phyloP scores from a whole-genome alignment of 37 sponge, comb jelly and placozoan species.

The Cliona cf. orientalis region DNA sequence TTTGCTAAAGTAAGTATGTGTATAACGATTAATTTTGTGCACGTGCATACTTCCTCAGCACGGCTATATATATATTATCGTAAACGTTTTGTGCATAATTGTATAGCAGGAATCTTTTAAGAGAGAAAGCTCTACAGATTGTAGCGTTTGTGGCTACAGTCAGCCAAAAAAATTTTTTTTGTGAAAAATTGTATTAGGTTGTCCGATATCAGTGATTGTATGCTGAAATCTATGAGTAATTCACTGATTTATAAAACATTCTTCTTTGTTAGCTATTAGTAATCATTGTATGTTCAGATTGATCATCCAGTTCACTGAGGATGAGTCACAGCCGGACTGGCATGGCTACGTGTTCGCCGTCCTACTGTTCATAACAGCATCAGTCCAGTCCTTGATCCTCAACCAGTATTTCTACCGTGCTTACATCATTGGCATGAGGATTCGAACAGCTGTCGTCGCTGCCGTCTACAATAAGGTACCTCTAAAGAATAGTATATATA shows the following conservation, averaged over 20 bases:
- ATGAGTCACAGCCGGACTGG: conserved; percentile 66
- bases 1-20: conserved; percentile 75
- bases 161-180: too few relatives aligned
- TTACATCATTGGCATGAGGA: conserved; percentile 72
- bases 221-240: too few relatives aligned
- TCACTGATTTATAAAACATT: too few relatives aligned
- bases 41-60: neutral
- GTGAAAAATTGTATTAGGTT: too few relatives aligned
- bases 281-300: conserved; percentile 25
- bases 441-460: conserved; percentile 70
- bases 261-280: neutral
- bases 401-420: conserved; percentile 89
- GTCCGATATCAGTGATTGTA: too few relatives aligned
- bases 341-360: conserved; percentile 80
- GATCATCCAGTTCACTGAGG: conserved; percentile 67
- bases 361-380: conserved; percentile 74
- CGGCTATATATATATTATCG: neutral
- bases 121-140: too few relatives aligned
- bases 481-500: too few relatives aligned
- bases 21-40: neutral
- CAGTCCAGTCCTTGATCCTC: conserved; percentile 76
- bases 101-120: too few relatives aligned
- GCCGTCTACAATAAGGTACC: conserved; percentile 87
- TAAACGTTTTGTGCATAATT: neutral
- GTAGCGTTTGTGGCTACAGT: too few relatives aligned